These are phyloP conservation scores for Aethina tumida DNA, from an alignment of 1,140 invertebrate genomes.

Conservation along the genomic window DNA sequence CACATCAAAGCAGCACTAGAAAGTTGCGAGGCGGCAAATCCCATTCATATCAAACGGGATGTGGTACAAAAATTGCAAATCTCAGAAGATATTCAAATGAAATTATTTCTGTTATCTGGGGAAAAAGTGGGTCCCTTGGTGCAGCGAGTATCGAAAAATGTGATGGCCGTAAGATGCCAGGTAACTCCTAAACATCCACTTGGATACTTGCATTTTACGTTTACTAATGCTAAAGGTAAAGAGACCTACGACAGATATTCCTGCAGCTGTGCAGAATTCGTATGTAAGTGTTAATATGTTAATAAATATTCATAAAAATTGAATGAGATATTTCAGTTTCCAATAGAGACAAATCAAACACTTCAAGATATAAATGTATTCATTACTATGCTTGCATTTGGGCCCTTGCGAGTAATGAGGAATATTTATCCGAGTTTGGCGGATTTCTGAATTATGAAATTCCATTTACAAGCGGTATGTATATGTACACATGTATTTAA, in stretches of 20 bases:
- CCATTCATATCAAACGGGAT: conserved; percentile 52
- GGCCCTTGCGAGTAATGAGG: conserved; percentile 66
- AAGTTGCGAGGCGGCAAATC: conserved; percentile 49
- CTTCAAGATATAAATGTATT: conserved; percentile 37
- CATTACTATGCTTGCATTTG: conserved; percentile 68
- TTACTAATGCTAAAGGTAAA: conserved; percentile 47
- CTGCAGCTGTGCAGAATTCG: conserved; percentile 54
- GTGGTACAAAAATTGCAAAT: conserved; percentile 55
- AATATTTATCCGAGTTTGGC: conserved; percentile 58
- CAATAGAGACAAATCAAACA: conserved; percentile 9
- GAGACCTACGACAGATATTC: conserved; percentile 50
- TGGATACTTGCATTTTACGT: conserved; percentile 65
- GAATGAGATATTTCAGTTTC: conserved; percentile 1
- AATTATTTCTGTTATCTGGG: conserved; percentile 52
- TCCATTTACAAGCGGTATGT: neutral
- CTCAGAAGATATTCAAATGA: conserved; percentile 54
- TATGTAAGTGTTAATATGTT: conserved; percentile 5
- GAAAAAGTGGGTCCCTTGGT: conserved; percentile 59
- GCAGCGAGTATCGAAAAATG: conserved; percentile 65
- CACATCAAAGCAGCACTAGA: conserved; percentile 61
- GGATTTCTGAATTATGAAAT: conserved; percentile 52
- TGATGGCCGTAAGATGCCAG: conserved; percentile 70
- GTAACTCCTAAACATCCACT: conserved; percentile 57
- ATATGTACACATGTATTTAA: too few relatives aligned
- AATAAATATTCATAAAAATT: neutral